Percentiles rank a stretch among this genome's conserved stretches.
These are phyloP conservation scores for Sebastes dallii DNA, from an alignment of 2,797 vertebrate species.

Conservation along the genomic window DNA sequence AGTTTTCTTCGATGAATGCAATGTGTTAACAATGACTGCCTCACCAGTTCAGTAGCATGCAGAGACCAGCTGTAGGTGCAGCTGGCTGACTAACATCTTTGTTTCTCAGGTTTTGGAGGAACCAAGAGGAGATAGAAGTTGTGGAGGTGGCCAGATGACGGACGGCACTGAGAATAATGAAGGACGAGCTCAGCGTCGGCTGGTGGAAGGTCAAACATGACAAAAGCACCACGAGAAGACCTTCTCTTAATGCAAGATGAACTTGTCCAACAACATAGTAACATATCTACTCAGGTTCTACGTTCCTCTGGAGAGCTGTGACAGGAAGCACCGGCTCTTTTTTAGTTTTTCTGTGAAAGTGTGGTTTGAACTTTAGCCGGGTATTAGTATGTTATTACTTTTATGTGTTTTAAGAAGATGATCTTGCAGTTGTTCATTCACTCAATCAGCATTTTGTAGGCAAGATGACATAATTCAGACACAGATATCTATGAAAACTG, in stretches of 20 bases:
- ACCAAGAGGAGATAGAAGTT: constrained; percentile 79
- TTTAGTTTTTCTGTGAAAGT: not conserved
- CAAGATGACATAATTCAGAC: not conserved
- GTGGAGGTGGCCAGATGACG: not conserved
- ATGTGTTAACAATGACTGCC: no score
- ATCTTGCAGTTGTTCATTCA: not conserved
- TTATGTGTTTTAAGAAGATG: not conserved
- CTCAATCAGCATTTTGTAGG: not conserved
- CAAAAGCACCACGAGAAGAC: not conserved
- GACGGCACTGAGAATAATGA: not conserved
- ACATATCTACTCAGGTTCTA: not conserved
- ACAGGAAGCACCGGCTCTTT: not conserved
- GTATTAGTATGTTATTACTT: not conserved
- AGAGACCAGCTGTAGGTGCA: not conserved
- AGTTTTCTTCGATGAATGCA: no score
- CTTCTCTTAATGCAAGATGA: not conserved
- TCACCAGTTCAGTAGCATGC: not conserved
- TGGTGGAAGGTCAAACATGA: not conserved
- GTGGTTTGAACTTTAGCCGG: not conserved
- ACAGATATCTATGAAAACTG: not conserved
- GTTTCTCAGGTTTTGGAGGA: constrained; percentile 77
- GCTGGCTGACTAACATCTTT: not conserved
- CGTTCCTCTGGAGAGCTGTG: not conserved
- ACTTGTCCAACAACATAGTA: not conserved
- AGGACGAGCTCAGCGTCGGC: not conserved